Evolutionary conservation across 1,140 invertebrate genomes (phyloP).

Genomic region (Halesus radiatus): DNA sequence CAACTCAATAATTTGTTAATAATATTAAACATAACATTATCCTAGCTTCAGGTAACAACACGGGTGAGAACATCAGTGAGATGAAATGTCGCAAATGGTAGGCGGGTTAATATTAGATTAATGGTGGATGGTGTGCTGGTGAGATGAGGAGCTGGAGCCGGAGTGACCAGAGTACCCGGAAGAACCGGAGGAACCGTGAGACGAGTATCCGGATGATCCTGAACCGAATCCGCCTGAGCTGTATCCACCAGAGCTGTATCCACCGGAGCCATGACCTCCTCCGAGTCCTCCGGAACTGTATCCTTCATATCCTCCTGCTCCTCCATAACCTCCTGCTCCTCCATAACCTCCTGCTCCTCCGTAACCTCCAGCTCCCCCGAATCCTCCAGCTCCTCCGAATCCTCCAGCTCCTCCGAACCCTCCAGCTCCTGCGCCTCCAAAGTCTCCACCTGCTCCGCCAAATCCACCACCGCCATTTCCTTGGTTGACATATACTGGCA

Average conservation of each 20-base stretch:
- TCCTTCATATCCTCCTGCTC: slow-evolving; percentile 56
- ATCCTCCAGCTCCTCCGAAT: slow-evolving; percentile 21
- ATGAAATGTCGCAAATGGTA: slow-evolving; percentile 6
- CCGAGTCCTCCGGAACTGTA: slow-evolving; percentile 49
- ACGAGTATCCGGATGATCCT: slow-evolving; percentile 5
- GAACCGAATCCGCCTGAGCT: not conserved
- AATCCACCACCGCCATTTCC: slow-evolving; percentile 39
- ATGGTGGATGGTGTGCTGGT: slow-evolving; percentile 27
- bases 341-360: not conserved
- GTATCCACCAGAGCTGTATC: not conserved
- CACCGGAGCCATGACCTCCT: slow-evolving; percentile 23
- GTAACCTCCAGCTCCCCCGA: slow-evolving; percentile 32
- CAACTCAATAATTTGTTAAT: not conserved
- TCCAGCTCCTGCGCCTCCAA: slow-evolving; percentile 47
- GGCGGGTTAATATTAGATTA: not conserved
- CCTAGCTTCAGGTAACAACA: slow-evolving; percentile 25
- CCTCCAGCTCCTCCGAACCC: slow-evolving; percentile 40
- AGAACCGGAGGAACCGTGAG: slow-evolving; percentile 13
- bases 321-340: slow-evolving; percentile 51
- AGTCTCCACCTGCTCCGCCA: slow-evolving; percentile 45
- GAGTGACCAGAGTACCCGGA: not conserved
- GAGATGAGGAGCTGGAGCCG: slow-evolving; percentile 19
- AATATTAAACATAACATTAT: not conserved
- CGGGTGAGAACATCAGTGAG: not conserved
- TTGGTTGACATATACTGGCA: slow-evolving; percentile 64